A percentile compares a stretch with the other conserved stretches of the same genome.
These are phyloP conservation scores for Henicopernis longicauda DNA, from an alignment of 2,113 vertebrate species.

Conservation along the genomic window DNA sequence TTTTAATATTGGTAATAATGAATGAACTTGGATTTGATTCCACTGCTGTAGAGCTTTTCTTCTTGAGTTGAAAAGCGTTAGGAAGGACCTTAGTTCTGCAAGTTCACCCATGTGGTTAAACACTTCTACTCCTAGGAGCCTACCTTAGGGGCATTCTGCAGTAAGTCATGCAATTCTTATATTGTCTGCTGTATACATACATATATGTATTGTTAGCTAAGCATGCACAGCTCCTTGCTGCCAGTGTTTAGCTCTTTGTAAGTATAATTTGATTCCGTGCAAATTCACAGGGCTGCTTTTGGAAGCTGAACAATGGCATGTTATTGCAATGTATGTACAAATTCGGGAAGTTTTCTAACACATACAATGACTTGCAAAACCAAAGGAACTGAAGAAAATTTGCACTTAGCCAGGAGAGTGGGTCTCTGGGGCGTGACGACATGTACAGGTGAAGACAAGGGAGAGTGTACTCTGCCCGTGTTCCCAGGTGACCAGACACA, in stretches of 20 bases:
- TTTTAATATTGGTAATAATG: not conserved
- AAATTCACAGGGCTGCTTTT: not conserved
- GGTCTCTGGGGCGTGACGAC: not conserved
- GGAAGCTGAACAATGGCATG: not conserved
- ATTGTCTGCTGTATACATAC: not conserved
- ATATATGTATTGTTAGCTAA: not conserved
- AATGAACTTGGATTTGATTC: not conserved
- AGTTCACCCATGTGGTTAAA: not conserved
- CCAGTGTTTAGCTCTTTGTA: not conserved
- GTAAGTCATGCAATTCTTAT: not conserved
- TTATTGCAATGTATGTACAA: not conserved
- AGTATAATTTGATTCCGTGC: not conserved
- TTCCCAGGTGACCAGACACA: not conserved
- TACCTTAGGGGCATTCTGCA: not conserved
- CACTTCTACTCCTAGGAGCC: not conserved
- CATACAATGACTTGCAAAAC: not conserved
- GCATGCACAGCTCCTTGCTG: not conserved
- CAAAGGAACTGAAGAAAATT: not conserved
- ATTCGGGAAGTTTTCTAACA: not conserved
- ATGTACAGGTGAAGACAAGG: not conserved
- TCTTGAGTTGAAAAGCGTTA: not conserved
- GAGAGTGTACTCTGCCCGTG: not conserved
- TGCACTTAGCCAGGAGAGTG: not conserved
- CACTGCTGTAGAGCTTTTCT: not conserved
- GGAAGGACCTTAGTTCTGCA: not conserved